Conservation (phyloP, 2,113 vertebrate species). For the Tylochromis polylepis region DNA sequence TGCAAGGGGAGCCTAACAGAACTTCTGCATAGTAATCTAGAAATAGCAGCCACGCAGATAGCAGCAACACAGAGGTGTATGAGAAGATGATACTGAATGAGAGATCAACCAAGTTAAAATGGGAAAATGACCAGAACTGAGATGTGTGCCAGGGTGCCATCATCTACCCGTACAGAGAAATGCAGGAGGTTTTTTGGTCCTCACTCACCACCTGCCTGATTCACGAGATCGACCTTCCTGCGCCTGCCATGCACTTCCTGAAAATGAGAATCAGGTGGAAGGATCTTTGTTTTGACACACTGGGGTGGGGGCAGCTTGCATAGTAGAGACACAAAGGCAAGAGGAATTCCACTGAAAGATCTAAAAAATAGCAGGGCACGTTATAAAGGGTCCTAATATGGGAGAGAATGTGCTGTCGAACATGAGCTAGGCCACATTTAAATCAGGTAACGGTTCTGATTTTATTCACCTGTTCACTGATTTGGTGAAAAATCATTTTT, state of each 20-base stretch:
- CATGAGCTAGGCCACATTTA: not conserved
- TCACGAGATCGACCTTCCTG: not conserved
- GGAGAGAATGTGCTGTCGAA: not conserved
- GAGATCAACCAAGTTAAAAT: not conserved
- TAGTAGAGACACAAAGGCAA: not conserved
- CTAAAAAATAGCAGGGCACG: not conserved
- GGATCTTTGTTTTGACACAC: fast-evolving
- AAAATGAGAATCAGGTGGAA: not conserved
- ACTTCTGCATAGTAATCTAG: fast-evolving
- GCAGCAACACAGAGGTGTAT: not conserved
- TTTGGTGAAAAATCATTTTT: too few species aligned
- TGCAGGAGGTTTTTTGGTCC: not conserved
- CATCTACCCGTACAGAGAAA: not conserved
- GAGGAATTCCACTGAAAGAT: fast-evolving
- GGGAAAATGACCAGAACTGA: not conserved
- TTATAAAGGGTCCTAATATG: fast-evolving
- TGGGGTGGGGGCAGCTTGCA: fast-evolving
- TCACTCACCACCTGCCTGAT: not conserved
- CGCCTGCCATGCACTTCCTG: not conserved
- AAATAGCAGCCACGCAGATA: not conserved
- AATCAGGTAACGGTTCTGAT: not conserved
- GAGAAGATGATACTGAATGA: not conserved
- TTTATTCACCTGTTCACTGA: not conserved
- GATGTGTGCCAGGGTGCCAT: not conserved
- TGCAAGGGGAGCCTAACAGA: not conserved